Evolutionary conservation across 2,888 invertebrate species (phyloP).

Genomic region (Cephalotes varians): DNA sequence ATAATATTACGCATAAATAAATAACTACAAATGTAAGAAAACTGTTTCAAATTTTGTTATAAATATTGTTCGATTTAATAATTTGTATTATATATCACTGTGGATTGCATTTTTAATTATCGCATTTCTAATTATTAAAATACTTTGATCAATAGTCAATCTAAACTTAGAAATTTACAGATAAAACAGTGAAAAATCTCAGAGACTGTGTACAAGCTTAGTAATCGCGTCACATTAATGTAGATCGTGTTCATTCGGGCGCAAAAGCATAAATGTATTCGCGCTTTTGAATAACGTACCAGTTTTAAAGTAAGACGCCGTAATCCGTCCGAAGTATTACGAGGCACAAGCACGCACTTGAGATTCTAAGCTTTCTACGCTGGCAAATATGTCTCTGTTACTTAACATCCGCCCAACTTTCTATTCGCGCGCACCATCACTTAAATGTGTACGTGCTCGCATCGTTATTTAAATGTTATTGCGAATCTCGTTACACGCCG

Average conservation of each 20-base stretch:
- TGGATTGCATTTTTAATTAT: too few relatives aligned
- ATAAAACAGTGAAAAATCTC: background rate
- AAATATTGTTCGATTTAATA: background rate
- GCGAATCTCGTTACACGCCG: background rate
- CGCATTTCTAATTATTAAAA: background rate
- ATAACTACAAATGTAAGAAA: background rate
- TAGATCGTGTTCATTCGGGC: background rate
- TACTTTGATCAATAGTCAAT: background rate
- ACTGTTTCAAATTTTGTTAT: background rate
- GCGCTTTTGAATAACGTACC: background rate
- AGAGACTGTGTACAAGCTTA: background rate
- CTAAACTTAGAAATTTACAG: background rate
- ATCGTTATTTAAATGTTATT: slow-evolving; percentile 31
- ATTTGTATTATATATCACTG: background rate
- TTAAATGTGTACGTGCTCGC: slow-evolving; percentile 42
- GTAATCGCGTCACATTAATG: background rate
- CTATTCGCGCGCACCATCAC: slow-evolving; percentile 70
- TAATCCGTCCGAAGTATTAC: background rate
- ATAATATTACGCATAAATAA: background rate
- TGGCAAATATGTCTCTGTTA: slow-evolving; percentile 63
- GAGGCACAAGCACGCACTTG: background rate
- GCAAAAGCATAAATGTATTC: background rate
- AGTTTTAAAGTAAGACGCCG: background rate
- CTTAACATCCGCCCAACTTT: slow-evolving; percentile 78
- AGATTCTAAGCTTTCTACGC: slow-evolving; percentile 45